Conservation (phyloP, 2,113 vertebrate genomes). For the Ceyx margarethae region DNA sequence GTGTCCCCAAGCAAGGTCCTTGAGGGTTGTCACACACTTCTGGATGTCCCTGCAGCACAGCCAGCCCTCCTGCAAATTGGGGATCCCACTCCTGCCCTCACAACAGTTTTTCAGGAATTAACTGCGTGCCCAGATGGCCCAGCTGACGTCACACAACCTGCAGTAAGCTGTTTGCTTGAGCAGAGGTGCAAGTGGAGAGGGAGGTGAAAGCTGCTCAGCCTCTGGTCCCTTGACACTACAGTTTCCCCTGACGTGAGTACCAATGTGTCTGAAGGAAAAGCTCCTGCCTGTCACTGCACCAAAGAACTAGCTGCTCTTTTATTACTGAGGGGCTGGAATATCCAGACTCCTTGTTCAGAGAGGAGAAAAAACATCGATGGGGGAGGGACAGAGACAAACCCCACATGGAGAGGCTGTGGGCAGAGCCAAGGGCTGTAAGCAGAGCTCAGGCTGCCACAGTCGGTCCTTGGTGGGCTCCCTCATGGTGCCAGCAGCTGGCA, state of each 20-base stretch:
- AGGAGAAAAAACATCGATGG: background rate
- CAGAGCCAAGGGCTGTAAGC: background rate
- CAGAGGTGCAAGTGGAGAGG: background rate
- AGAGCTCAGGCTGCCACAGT: constrained; percentile 2
- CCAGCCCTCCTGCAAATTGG: background rate
- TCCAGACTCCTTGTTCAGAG: background rate
- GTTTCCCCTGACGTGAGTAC: rapidly evolving
- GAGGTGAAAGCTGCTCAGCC: background rate
- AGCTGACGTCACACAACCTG: background rate
- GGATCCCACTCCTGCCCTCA: background rate
- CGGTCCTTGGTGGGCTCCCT: background rate
- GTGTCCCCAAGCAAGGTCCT: background rate
- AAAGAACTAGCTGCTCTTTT: background rate
- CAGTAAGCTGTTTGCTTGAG: background rate
- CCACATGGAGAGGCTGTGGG: background rate
- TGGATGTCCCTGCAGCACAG: rapidly evolving
- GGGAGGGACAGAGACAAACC: background rate
- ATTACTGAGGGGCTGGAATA: background rate
- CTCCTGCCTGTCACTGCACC: background rate
- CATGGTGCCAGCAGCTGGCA: background rate
- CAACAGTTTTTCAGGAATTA: background rate
- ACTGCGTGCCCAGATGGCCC: background rate
- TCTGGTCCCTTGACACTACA: background rate
- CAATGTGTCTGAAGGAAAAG: background rate
- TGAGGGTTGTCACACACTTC: background rate